Evolutionary conservation across 2,113 vertebrate genomes (phyloP), one percentile per base, ranked within the genome.

Genomic region (Hucho hucho): DNA sequence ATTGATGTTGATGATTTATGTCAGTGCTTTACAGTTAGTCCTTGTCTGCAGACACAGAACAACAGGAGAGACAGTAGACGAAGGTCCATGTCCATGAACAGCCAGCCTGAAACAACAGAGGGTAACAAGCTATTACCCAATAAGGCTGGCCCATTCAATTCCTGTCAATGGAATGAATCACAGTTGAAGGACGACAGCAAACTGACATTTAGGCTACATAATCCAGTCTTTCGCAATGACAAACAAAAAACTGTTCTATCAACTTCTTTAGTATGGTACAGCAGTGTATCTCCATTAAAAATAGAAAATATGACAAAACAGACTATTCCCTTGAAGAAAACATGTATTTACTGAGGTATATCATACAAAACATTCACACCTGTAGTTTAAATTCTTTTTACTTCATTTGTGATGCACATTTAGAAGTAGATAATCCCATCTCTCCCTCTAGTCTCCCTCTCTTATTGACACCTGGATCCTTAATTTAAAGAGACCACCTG

Each of bases 61-160:
- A 93, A 81, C 86, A 94, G 89, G 88, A 94, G 87, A 90, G 87
- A 89, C 53, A 83, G 65, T 82, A 92, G 86, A 81, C 69, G 84
- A 79, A 90, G 81, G 70, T 92, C 90, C 93, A 94, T 94, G 81
- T 90, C 82, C 82, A 43, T 3, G 86, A 82, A 80, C 64, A 81
- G 81, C n/a, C 72, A 59, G 79, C 85, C 89, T 92, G 79, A 25
- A 75, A 86, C 24, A 85, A 86, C 24, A 85, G 76, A 84, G 25
- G 83, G 28, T 77, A 43, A 81, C 71, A 77, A 12, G 29, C 16
- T 37, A 32, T 64, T 4, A 66, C n/a, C 67, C 16, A 13, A n/a
- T 14, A 7, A 53, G 0, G 43, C 22, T 58, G 65, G 65, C 29
- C 26, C 16, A 67, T 20, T 67, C 18, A 6, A 73, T 3, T 22